Base-by-base conservation (phyloP, 2,888 invertebrate species). In the Amphipoea lucens region DNA sequence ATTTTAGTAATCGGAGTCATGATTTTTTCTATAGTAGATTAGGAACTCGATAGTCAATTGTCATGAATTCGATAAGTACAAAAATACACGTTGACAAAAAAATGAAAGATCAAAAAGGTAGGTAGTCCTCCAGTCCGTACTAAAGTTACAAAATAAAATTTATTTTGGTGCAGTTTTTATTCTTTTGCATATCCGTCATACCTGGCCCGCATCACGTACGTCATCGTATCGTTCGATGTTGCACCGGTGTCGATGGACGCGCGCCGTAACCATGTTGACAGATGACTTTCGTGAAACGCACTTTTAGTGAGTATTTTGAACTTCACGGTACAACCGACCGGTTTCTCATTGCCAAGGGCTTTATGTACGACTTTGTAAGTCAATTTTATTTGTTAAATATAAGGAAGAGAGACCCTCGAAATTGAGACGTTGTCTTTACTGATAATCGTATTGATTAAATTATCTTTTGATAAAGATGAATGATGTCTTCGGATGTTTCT, bases 241-340 rank as follows among this genome's bases (percentile, higher is more conserved):
- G 60, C 63, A 42, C 63, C 36, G 42, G 66, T 79, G 45, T 76
- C 75, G 62, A 84, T 79, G 78, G 63, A 81, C 69, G 76, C 51
- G n/a, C 60, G n/a, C 57, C 54, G 42, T 76, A 66, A 79, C 54
- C 42, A 72, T 73, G 70, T 79, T 87, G 86, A 89, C 86, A 78
- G 65, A 79, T 81, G 68, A 79, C 72, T 77, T 79, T 85, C 65
- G 76, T 82, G 62, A 79, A 81, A 77, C 68, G 69, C 45, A 79
- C 70, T 79, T 83, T 85, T 83, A 75, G 83, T 87, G 73, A 85
- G 83, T 83, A 87, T 81, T 84, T 89, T 86, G 78, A 87, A 88
- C 88, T 83, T 88, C 78, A 82, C 74, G 75, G 70, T 71, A 81
- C 67, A 89, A 87, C 89, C 36, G 36, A 36, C 36, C 86, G 78